Evolutionary conservation across 2,888 invertebrate species (phyloP).

Genomic region (Marronus borbonicus): DNA sequence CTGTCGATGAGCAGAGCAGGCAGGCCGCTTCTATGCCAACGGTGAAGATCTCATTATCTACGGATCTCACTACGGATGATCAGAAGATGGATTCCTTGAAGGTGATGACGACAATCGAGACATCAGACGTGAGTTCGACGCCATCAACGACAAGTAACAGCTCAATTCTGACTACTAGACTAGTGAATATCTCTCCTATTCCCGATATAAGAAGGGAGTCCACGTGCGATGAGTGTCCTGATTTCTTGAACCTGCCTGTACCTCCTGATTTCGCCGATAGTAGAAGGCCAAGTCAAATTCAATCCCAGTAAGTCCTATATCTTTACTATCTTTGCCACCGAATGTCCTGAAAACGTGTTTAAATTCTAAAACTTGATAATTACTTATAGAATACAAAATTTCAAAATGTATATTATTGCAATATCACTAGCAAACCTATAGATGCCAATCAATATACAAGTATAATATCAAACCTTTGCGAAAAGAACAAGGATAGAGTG

Average conservation of each 20-base stretch:
- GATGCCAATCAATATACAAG: too few relatives aligned
- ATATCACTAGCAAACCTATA: too few relatives aligned
- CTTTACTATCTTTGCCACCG: too few relatives aligned
- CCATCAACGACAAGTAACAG: slow-evolving; percentile 71
- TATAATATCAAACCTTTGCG: too few relatives aligned
- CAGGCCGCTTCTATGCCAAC: slow-evolving; percentile 63
- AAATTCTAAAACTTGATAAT: too few relatives aligned
- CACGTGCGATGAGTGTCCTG: slow-evolving; percentile 72
- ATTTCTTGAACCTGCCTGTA: slow-evolving; percentile 77
- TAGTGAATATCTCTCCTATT: slow-evolving; percentile 79
- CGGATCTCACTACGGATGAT: slow-evolving; percentile 61
- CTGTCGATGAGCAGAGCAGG: slow-evolving; percentile 75
- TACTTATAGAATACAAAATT: too few relatives aligned
- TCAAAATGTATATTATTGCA: too few relatives aligned
- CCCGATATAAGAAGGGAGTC: slow-evolving; percentile 78
- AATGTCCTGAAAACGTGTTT: too few relatives aligned
- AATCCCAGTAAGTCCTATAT: slow-evolving; percentile 55
- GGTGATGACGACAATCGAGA: slow-evolving; percentile 69
- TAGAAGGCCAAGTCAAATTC: slow-evolving; percentile 76
- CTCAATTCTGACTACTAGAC: slow-evolving; percentile 68
- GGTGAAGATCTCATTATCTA: slow-evolving; percentile 66
- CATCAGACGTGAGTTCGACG: slow-evolving; percentile 67
- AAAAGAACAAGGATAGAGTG: too few relatives aligned
- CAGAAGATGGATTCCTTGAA: slow-evolving; percentile 67
- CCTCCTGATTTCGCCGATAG: slow-evolving; percentile 90